Conservation (phyloP, 2,797 vertebrate species). For the Betta splendens region DNA sequence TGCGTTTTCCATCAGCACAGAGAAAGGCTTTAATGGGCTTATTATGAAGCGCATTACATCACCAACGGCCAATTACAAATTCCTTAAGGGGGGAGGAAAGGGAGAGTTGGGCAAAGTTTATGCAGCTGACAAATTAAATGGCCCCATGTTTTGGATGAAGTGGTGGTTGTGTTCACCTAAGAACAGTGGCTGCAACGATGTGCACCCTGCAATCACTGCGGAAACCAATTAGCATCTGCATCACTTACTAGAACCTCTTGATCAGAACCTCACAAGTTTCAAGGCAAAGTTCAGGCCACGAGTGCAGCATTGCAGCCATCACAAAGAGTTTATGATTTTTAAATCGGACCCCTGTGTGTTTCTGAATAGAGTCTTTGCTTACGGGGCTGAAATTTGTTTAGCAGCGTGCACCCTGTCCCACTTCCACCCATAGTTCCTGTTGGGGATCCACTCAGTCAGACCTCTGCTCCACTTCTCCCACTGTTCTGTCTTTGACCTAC, state of each 20-base stretch:
- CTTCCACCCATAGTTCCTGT: conserved; percentile 69
- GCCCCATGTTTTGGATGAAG: conserved; percentile 37
- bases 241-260: background rate
- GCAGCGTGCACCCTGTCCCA: conserved; percentile 79
- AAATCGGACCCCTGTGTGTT: conserved; percentile 43
- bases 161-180: conserved; percentile 14
- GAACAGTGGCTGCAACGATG: too few relatives aligned
- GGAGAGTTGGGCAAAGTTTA: conserved; percentile 64
- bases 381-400: conserved; percentile 74
- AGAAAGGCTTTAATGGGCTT: conserved; percentile 85
- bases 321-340: conserved; percentile 19
- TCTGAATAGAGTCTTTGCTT: conserved; percentile 63
- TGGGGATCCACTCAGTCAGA: conserved; percentile 75
- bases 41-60: conserved; percentile 87
- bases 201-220: too few relatives aligned
- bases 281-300: background rate
- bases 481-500: conserved; percentile 74
- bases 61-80: conserved; percentile 82
- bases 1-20: conserved; percentile 85
- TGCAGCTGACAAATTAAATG: conserved; percentile 52
- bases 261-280: background rate
- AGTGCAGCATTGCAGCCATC: background rate
- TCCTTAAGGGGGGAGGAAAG: conserved; percentile 67
- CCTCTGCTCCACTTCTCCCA: conserved; percentile 73
- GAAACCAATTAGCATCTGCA: too few relatives aligned